Evolutionary conservation across 2,797 vertebrate genomes (phyloP).

Genomic region (Enteromius paludinosus): DNA sequence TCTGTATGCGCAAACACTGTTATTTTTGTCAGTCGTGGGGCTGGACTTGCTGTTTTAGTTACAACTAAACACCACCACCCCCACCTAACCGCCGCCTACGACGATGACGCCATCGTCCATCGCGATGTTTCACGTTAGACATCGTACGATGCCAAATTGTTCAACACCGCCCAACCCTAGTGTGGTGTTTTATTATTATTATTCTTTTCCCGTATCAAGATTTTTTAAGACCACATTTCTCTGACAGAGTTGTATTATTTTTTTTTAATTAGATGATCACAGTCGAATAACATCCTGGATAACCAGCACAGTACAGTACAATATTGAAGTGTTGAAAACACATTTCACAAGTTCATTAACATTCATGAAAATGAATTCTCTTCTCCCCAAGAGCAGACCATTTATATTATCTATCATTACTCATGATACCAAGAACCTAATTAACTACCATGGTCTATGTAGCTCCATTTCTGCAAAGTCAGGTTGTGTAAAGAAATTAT

Average conservation of each 20-base stretch:
- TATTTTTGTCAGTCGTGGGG: too few species aligned
- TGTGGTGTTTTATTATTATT: constrained; percentile 2
- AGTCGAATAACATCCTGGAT: constrained; percentile 40
- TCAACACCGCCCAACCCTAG: too few species aligned
- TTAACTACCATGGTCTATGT: constrained; percentile 50
- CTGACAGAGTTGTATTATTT: background rate
- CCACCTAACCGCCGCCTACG: too few species aligned
- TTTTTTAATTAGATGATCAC: constrained; percentile 21
- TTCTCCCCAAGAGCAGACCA: constrained; percentile 49
- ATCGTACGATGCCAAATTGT: too few species aligned
- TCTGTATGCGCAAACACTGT: too few species aligned
- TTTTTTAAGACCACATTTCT: constrained; percentile 1
- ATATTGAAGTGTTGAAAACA: constrained; percentile 31
- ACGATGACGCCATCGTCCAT: too few species aligned
- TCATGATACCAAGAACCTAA: constrained; percentile 49
- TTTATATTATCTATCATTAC: constrained; percentile 55
- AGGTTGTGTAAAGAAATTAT: constrained; percentile 51
- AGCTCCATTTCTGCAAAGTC: constrained; percentile 48
- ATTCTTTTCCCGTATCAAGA: background rate
- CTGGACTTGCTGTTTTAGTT: too few species aligned
- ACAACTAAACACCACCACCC: too few species aligned
- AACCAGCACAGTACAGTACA: constrained; percentile 14
- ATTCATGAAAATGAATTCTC: constrained; percentile 56
- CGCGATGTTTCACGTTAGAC: too few species aligned
- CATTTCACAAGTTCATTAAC: constrained; percentile 53